Percentiles rank a stretch among this genome's conserved stretches.
phyloP scores from a whole-genome alignment of 2,797 vertebrate genomes.

The Lateolabrax maculatus region DNA sequence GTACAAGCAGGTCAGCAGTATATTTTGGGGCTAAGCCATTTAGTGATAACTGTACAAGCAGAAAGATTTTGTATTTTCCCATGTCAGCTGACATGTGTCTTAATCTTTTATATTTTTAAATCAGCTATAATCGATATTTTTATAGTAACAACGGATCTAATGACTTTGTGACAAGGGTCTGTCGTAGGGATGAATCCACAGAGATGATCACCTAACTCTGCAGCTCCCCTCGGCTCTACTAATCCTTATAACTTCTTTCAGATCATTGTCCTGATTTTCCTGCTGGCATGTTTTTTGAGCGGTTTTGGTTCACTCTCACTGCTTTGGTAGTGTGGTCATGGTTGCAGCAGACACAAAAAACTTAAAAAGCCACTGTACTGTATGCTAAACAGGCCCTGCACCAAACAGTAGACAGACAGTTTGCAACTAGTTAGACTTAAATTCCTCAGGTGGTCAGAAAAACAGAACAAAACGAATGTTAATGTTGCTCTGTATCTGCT shows the following conservation, averaged over 20 bases:
- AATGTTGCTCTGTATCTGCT: background rate
- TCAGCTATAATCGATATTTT: background rate
- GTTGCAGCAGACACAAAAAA: background rate
- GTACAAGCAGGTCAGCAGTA: background rate
- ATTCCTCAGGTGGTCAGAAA: background rate
- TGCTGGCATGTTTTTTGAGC: background rate
- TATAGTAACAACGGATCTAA: background rate
- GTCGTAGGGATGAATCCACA: background rate
- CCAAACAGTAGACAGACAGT: background rate
- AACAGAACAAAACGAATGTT: background rate
- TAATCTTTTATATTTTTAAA: background rate
- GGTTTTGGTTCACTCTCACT: background rate
- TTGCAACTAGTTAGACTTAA: background rate
- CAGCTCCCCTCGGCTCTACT: background rate
- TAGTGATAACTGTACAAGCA: background rate
- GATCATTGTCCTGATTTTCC: background rate
- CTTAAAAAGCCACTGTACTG: background rate
- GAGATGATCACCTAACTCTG: background rate
- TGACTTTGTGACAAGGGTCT: background rate
- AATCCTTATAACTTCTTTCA: background rate
- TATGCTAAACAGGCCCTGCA: background rate
- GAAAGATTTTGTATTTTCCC: background rate
- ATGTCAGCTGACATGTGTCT: background rate
- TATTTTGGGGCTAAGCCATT: background rate
- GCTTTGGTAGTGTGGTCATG: background rate